Conservation (phyloP, 2,797 vertebrate species). For the Diplodus sargus region DNA sequence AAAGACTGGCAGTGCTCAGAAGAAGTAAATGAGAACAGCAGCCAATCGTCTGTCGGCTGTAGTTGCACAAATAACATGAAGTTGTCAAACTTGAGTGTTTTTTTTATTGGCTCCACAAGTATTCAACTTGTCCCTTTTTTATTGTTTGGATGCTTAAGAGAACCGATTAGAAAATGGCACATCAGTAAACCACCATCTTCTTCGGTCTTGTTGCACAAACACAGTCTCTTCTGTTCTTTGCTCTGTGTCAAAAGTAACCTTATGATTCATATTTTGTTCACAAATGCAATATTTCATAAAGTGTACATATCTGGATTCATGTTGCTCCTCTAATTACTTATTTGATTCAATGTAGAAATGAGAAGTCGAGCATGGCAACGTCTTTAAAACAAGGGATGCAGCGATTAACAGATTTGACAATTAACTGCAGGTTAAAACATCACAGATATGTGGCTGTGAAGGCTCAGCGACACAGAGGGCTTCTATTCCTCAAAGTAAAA, state of each 20-base stretch:
- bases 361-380: neutral
- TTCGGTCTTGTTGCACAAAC: neutral
- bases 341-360: neutral
- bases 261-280: neutral
- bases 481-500: too few species aligned
- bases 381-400: neutral
- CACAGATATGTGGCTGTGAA: too few species aligned
- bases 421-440: too few species aligned
- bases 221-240: neutral
- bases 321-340: neutral
- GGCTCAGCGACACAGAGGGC: too few species aligned
- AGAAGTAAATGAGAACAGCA: conserved; percentile 34
- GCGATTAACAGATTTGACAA: too few species aligned
- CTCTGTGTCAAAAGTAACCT: conserved; percentile 2
- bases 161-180: conserved; percentile 1
- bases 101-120: conserved; percentile 13
- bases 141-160: conserved; percentile 24
- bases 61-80: conserved; percentile 25
- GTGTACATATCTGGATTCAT: neutral
- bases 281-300: neutral
- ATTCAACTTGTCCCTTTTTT: conserved; percentile 24
- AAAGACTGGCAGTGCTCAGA: conserved; percentile 20
- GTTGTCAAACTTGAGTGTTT: conserved; percentile 36
- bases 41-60: conserved; percentile 31
- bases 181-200: conserved; percentile 13